Base-by-base conservation (phyloP, 2,797 vertebrate species). In the Mastacembelus armatus region DNA sequence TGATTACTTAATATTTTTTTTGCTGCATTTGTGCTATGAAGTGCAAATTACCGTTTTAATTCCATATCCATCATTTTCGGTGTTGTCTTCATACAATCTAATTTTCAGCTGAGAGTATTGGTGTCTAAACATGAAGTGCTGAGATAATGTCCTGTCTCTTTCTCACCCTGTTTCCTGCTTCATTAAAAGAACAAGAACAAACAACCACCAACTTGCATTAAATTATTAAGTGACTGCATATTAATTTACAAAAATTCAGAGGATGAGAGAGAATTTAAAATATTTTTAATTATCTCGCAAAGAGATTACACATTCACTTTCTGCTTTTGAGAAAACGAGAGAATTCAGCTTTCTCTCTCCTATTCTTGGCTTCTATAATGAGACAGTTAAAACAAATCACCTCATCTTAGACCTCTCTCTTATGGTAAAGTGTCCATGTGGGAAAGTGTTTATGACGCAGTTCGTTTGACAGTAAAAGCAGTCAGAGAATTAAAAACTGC, bases 361-460 rank as follows among this genome's bases (percentile, higher is more conserved):
- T 36, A 49, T 36, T 54, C 52, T 62, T 66, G 35, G 43, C 74
- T 71, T 64, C 39, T 79, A 39, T 77, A 80, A 78, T 63, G 44
- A 78, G 57, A 70, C 33, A 43, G 63, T 77, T 57, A 51, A 80
- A 81, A 62, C 40, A 78, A 85, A 80, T 52, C 48, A 72, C 36
- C 39, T 58, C 12, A 39, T 54, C 19, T n/a, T 43, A 18, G 10
- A 61, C 24, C n/a, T 10, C 26, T 56, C 59, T 75, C 39, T 66
- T 66, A 48, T 48, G 70, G 15, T 42, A 22, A 71, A 38, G 33
- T 56, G 57, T 55, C 21, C 36, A 7, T 32, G 69, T 68, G 62
- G 71, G 47, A 66, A 74, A 61, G 48, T 50, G 49, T 66, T 82
- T 78, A 77, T 77, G 65, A 61, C 49, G 68, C 50, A 51, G 55